Base-by-base conservation (phyloP, 2,113 vertebrate genomes). In the Oreocharis arfaki region DNA sequence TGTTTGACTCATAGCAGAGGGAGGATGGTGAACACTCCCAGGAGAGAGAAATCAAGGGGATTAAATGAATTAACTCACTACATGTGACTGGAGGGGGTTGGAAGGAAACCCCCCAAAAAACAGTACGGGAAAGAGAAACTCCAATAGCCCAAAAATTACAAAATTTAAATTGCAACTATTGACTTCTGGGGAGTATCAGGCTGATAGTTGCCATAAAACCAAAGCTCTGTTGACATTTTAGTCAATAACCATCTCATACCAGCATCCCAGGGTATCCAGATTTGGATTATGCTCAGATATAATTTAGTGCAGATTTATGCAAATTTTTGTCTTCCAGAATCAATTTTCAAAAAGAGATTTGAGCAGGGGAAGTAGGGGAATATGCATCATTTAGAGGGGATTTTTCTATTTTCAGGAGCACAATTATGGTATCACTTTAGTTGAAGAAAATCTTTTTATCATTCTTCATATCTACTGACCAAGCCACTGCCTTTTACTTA, bases 111-210 rank as follows among this genome's bases (percentile, higher is more conserved):
- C 14, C 13, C 44, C 1, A 0, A 67, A 95, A 97, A 96, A 65
- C 78, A 95, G 46, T 85, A 57, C 55, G 93, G 89, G 90, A 95
- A 96, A 95, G 77, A 97, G 87, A 97, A 97, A 95, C 56, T 95
- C 90, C 41, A 71, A 95, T 92, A 96, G 82, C 44, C 57, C 63
- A 71, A 70, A 94, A 96, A 96, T 53, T 93, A 80, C 67, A 95
- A 91, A 97, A 97, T 97, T 87, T 91, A 93, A 96, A 97, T 96
- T 93, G 80, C 88, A 91, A 21, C 41, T 95, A 95, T 97, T 96
- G 97, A 97, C 96, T 97, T 97, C 85, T 74, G 92, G 74, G 59
- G 89, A 93, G 49, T 83, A 84, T 95, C 89, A 82, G 17, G 70
- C 82, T 96, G 96, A 91, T 89, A 93, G 84, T 75, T 96, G 75